Conservation (phyloP, 92 coral and sea anemone genomes). For the Actinostola sp. region DNA sequence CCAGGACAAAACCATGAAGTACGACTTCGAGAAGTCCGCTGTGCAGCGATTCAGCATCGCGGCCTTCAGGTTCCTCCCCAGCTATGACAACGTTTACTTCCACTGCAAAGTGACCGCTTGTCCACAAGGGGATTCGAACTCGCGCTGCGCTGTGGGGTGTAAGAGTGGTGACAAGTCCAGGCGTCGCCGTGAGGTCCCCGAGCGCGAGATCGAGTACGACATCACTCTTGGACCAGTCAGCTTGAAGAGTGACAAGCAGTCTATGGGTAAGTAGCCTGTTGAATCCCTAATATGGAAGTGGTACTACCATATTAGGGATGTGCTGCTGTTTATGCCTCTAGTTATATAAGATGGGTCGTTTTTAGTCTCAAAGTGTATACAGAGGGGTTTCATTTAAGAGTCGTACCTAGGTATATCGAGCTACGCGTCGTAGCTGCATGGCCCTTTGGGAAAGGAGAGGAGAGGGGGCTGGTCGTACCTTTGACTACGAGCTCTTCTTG, state of each 20-base stretch:
- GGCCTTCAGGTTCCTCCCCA: conserved; percentile 76
- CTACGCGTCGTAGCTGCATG: no score
- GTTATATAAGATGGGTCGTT: no score
- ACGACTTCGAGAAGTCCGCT: conserved; percentile 47
- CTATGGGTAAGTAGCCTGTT: conserved; percentile 9
- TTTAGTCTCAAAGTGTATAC: no score
- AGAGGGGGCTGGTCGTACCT: no score
- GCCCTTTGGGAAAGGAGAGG: no score
- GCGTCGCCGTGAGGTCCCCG: conserved; percentile 35
- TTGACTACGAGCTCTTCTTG: no score
- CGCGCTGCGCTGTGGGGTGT: conserved; percentile 68
- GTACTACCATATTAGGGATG: no score
- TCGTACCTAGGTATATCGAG: no score
- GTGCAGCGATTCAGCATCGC: conserved; percentile 71
- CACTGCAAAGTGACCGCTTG: conserved; percentile 78
- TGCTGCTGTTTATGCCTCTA: no score
- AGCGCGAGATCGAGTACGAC: conserved; percentile 13
- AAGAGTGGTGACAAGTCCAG: conserved; percentile 16
- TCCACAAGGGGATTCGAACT: conserved; percentile 45
- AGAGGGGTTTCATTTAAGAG: no score
- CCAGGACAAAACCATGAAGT: conserved; percentile 68
- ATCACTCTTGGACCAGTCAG: conserved; percentile 51
- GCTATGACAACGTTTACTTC: conserved; percentile 60
- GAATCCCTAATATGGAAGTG: no score
- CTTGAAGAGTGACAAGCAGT: conserved; percentile 4